Conservation (phyloP, 2,888 invertebrate species). For the Lasioglossum vierecki region DNA sequence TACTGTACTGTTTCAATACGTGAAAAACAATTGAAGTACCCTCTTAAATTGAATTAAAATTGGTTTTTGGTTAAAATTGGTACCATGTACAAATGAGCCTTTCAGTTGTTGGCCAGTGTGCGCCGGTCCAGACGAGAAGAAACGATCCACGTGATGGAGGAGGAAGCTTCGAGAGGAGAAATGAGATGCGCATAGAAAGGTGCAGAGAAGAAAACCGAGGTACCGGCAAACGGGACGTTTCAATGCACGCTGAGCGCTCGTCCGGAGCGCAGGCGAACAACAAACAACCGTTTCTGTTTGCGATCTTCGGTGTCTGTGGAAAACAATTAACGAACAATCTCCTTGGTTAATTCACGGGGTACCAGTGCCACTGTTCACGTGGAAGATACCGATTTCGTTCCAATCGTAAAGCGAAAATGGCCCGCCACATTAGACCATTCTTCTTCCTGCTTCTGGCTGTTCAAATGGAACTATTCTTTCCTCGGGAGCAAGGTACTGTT, state of each 20-base stretch:
- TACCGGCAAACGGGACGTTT: constrained; percentile 62
- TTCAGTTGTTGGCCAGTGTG: background rate
- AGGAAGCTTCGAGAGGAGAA: constrained; percentile 44
- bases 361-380: constrained; percentile 19
- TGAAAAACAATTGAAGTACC: background rate
- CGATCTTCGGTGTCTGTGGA: background rate
- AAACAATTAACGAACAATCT: background rate
- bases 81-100: background rate
- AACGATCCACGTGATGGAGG: constrained; percentile 21
- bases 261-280: constrained; percentile 47
- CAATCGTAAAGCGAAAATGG: constrained; percentile 49
- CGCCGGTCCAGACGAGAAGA: constrained; percentile 25
- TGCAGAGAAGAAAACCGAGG: constrained; percentile 68
- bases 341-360: background rate
- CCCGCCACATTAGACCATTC: constrained; percentile 31
- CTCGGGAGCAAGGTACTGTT: constrained; percentile 51
- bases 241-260: constrained; percentile 70
- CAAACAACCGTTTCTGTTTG: constrained; percentile 1
- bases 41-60: background rate
- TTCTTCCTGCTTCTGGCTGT: constrained; percentile 49
- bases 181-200: constrained; percentile 68
- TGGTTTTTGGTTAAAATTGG: no score
- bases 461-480: constrained; percentile 53
- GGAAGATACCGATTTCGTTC: constrained; percentile 1
- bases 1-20: background rate